Base-by-base conservation (phyloP, 2,888 invertebrate genomes). In the Lochmaea capreae region DNA sequence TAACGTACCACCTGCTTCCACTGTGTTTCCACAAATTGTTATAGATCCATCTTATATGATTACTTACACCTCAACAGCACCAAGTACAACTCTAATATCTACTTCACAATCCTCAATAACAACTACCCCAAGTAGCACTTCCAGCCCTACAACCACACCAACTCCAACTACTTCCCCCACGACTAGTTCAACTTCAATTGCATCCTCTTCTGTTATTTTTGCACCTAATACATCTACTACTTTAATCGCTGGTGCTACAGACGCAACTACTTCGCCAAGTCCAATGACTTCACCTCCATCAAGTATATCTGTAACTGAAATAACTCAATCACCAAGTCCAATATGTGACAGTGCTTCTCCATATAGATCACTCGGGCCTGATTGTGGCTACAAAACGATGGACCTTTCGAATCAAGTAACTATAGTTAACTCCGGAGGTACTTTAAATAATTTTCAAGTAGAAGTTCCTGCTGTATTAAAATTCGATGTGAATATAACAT, bases 401-500 rank as follows among this genome's bases (percentile, higher is more conserved):
- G 18, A 49, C 1, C 11, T 57, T n/a, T 22, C 62, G n/a, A 58
- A 65, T 22, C 43, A 46, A 33, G 57, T 58, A 71, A 42, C 12
- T n/a, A 59, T 67, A 8, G 8, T 8, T 26, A 59, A 33, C 16
- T 10, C 65, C 22, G 42, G 16, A 46, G 9, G 26, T 18, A 39
- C 16, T n/a, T 26, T 22, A 22, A 57, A 33, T 43, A 65, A 22
- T 42, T 57, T 70, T 65, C 65, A 67, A 73, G 52, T 69, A 63
- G 70, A 49, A 18, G 5, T 72, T 4, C 71, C 77, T 4, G 26
- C 76, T n/a, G 71, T 59, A 18, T 66, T 75, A n/a, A 76, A 72
- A 39, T 57, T 77, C 52, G 65, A 69, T 54, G 16, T 77, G 8
- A 76, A 76, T 43, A 66, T 76, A 16, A 74, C 67, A 11, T 66